Conservation (phyloP, 2,888 invertebrate species). For the Ectemnius continuus region DNA sequence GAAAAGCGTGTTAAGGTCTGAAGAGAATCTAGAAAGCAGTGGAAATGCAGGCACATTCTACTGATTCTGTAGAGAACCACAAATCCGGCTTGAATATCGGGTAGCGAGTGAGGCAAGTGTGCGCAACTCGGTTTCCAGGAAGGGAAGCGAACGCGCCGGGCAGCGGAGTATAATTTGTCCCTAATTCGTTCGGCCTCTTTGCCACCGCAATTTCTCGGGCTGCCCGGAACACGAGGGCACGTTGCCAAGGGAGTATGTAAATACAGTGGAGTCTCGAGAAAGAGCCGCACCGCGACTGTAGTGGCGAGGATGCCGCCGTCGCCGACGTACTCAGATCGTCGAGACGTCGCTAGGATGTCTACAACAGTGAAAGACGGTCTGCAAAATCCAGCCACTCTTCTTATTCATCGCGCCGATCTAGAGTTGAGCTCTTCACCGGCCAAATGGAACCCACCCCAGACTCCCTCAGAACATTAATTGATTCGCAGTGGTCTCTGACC, state of each 20-base stretch:
- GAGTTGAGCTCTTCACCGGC: too few species aligned
- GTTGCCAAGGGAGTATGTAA: conserved; percentile 37
- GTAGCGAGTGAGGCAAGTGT: background rate
- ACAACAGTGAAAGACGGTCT: conserved; percentile 42
- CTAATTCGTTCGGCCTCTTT: conserved; percentile 16
- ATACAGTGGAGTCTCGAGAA: too few species aligned
- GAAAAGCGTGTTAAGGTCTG: too few species aligned
- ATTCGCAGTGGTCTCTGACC: too few species aligned
- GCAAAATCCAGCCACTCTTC: conserved; percentile 17
- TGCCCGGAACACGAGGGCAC: background rate
- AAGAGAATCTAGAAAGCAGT: conserved; percentile 6
- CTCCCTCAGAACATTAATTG: too few species aligned
- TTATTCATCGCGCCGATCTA: conserved; percentile 26
- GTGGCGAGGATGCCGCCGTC: too few species aligned
- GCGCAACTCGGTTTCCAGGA: background rate
- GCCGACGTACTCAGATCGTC: too few species aligned
- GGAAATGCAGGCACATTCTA: background rate
- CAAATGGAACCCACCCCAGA: too few species aligned
- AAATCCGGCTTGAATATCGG: background rate
- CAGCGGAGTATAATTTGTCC: background rate
- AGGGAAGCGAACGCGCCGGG: background rate
- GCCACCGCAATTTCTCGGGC: conserved; percentile 15
- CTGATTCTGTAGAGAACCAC: background rate
- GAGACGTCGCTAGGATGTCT: conserved; percentile 64
- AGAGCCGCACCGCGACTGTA: too few species aligned